phyloP scores from a whole-genome alignment of 2,888 invertebrate genomes.

The Ormia ochracea region DNA sequence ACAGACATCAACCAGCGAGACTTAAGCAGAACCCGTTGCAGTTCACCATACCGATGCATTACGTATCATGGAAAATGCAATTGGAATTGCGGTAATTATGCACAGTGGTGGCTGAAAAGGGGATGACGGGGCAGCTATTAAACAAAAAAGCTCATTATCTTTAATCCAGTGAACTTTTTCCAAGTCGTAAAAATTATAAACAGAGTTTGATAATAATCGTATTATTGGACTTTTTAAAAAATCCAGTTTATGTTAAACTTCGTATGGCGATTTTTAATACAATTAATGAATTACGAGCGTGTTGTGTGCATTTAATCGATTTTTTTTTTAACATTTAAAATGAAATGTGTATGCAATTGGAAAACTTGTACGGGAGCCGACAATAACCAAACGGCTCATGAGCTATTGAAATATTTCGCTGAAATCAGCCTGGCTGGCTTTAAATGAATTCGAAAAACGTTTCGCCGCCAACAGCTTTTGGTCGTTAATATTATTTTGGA shows the following conservation, averaged over 20 bases:
- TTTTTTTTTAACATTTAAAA: conserved; percentile 4
- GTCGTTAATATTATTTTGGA: too few relatives aligned
- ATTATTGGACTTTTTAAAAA: background rate
- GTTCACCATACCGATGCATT: conserved; percentile 23
- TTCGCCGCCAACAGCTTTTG: too few relatives aligned
- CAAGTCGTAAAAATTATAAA: too few relatives aligned
- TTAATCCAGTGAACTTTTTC: background rate
- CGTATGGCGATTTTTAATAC: background rate
- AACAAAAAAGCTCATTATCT: background rate
- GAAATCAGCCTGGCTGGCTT: too few relatives aligned
- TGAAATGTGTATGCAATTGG: background rate
- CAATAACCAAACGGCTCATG: too few relatives aligned
- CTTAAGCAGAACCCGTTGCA: background rate
- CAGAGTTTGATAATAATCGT: too few relatives aligned
- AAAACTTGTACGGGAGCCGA: conserved; percentile 15
- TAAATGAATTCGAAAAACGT: too few relatives aligned
- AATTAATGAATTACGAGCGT: too few relatives aligned
- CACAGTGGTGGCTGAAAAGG: background rate
- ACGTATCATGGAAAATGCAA: conserved; percentile 21
- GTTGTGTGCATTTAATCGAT: background rate
- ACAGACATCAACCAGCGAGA: background rate
- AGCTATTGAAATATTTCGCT: too few relatives aligned
- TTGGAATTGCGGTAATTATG: conserved; percentile 2
- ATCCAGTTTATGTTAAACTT: background rate
- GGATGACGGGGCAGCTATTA: background rate